Evolutionary conservation across 1,140 invertebrate species (phyloP).

Genomic region (Drosophila lowei): DNA sequence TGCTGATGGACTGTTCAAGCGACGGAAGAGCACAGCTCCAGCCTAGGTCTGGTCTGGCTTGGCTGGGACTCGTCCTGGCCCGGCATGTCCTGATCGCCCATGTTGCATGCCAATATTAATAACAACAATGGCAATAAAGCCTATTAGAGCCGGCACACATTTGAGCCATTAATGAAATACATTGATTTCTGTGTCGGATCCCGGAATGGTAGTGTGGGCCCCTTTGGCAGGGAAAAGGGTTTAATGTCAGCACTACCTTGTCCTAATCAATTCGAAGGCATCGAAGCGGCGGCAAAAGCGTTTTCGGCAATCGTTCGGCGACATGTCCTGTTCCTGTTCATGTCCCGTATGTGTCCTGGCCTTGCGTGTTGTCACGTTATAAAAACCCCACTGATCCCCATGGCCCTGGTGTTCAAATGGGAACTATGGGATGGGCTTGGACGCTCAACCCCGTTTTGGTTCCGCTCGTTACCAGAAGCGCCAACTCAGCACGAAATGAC

Average conservation of each 20-base stretch:
- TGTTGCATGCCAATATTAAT: slow-evolving; percentile 80
- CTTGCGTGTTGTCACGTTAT: slow-evolving; percentile 83
- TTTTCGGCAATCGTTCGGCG: slow-evolving; percentile 41
- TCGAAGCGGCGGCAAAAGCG: slow-evolving; percentile 26
- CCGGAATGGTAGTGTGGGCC: slow-evolving; percentile 7
- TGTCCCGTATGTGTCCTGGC: slow-evolving; percentile 42
- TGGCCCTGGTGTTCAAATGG: background rate
- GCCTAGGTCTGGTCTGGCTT: background rate
- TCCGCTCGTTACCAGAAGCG: slow-evolving; percentile 79
- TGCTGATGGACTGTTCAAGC: background rate
- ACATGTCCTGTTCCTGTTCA: slow-evolving; percentile 49
- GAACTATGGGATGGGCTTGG: background rate
- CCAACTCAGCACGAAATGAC: slow-evolving; percentile 56
- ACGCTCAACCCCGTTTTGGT: slow-evolving; percentile 45
- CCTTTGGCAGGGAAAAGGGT: slow-evolving; percentile 35
- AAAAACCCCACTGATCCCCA: slow-evolving; percentile 74
- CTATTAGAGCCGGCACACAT: slow-evolving; percentile 79
- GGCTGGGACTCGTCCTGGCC: background rate
- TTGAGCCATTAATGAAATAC: slow-evolving; percentile 77
- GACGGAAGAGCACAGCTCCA: too few relatives aligned
- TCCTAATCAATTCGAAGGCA: slow-evolving; percentile 56
- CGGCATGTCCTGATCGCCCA: slow-evolving; percentile 47
- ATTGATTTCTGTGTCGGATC: slow-evolving; percentile 73
- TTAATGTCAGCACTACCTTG: slow-evolving; percentile 46
- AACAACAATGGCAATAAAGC: slow-evolving; percentile 80